Percentiles rank a stretch among this genome's conserved stretches.
Conservation (phyloP, 2,888 invertebrate species). For the Eretmocerus hayati region DNA sequence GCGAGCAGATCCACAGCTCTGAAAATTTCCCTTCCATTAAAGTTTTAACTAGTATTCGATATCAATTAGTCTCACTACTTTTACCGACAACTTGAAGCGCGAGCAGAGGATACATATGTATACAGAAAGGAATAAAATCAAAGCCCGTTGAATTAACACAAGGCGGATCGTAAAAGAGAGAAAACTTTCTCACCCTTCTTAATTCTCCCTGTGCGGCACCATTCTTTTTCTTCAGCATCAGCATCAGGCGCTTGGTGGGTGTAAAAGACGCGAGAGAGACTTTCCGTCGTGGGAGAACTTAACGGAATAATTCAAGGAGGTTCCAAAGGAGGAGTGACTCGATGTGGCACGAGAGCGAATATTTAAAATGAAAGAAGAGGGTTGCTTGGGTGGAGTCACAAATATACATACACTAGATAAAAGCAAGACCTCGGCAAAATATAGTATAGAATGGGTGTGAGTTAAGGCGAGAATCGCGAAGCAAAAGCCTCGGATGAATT, state of each 20-base stretch:
- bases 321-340: conserved; percentile 6
- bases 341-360: conserved; percentile 12
- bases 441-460: too few relatives aligned
- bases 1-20: too few relatives aligned
- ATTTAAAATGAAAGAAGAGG: conserved; percentile 12
- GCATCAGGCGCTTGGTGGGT: conserved; percentile 1
- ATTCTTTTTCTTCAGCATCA: conserved; percentile 7
- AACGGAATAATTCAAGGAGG: conserved; percentile 25
- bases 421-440: too few relatives aligned
- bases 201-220: conserved; percentile 8
- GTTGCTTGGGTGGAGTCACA: too few relatives aligned
- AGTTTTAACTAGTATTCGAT: too few relatives aligned
- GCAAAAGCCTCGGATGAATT: too few relatives aligned
- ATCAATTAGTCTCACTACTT: too few relatives aligned
- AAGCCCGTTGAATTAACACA: not conserved
- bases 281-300: conserved; percentile 17
- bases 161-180: not conserved
- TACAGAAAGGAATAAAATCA: not conserved
- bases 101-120: too few relatives aligned
- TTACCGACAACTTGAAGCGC: too few relatives aligned
- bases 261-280: conserved; percentile 15
- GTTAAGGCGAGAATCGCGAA: too few relatives aligned
- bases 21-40: too few relatives aligned
- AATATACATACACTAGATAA: too few relatives aligned
- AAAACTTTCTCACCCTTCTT: conserved; percentile 9